Evolutionary conservation across 2,113 vertebrate species (phyloP).

Genomic region (Illadopsis cleaveri): DNA sequence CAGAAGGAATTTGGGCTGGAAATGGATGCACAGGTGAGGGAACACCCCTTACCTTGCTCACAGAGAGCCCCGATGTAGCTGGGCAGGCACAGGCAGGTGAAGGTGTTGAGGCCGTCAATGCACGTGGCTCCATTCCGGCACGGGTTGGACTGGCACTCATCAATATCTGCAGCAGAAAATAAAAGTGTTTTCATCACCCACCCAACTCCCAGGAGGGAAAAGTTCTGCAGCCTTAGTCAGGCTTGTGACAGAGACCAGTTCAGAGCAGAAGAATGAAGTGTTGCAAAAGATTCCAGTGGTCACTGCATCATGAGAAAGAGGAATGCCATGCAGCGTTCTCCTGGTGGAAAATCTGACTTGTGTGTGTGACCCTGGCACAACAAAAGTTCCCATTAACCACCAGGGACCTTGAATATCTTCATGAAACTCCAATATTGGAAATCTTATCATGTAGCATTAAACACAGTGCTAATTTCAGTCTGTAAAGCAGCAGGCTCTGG

Average conservation of each 20-base stretch:
- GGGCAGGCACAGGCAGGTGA: slow-evolving; percentile 90
- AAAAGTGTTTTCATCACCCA: neutral
- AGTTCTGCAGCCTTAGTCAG: neutral
- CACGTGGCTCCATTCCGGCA: slow-evolving; percentile 94
- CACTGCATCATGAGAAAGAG: neutral
- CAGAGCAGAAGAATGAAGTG: neutral
- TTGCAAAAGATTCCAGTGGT: neutral
- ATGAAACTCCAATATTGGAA: neutral
- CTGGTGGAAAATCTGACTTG: neutral
- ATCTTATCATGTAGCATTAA: neutral
- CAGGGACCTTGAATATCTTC: neutral
- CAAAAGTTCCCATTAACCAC: neutral
- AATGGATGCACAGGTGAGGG: neutral
- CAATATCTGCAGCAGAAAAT: slow-evolving; percentile 80
- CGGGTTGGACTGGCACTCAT: slow-evolving; percentile 94
- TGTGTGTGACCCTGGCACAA: neutral
- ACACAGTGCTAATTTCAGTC: neutral
- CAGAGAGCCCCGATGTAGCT: slow-evolving; percentile 90
- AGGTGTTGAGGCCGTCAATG: slow-evolving; percentile 86
- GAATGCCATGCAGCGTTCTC: neutral
- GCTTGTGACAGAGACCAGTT: neutral
- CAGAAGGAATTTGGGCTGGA: neutral
- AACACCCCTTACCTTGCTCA: slow-evolving; percentile 85
- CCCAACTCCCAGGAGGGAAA: neutral
- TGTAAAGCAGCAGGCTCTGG: neutral